Evolutionary conservation across 2,888 invertebrate genomes (phyloP), one percentile per base, ranked within the genome.

Genomic region (Drosophila kambysellisi): DNA sequence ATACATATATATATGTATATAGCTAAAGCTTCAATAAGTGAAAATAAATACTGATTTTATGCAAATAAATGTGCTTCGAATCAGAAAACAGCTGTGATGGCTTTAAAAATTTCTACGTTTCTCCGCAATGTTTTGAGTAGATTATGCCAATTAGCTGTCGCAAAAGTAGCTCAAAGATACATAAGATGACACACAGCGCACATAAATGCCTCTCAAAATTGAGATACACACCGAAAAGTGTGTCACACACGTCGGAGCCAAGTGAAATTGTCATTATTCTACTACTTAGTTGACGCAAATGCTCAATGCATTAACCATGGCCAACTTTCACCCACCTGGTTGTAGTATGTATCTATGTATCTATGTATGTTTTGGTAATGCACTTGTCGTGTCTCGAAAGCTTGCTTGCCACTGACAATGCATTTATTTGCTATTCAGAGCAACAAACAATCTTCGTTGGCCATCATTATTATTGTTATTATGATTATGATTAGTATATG

Each of bases 231-330:
- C 2, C 17, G 46, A 6, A 54, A 77, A 75, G 63, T 78, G 32
- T 78, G 77, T 78, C 77, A 79, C 39, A 29, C 70, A 73, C 43
- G 66, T 57, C 56, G 48, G 60, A 30, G 11, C 41, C 60, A 60
- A 66, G 77, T 66, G 77, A 77, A 77, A 77, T 62, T 75, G 66
- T 70, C 67, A 75, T 67, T 63, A 80, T 70, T 78, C 70, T 80
- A 25, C 20, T 25, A 68, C 25, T 37, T 25, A 25, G 25, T 25
- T 52, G 71, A 50, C 62, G 17, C 60, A 58, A 63, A 58, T 58
- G 30, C 46, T 63, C 56, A 63, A 43, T 77, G 70, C 77, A 70
- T 61, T 80, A 64, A 54, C 46, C 71, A 67, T 46, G 76, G 48
- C 77, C 78, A 71, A 80, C 77, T 78, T 78, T 78, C 77, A 75